These are phyloP conservation scores for Dynastes grantii DNA, from an alignment of 2,888 invertebrate genomes.

Conservation along the genomic window DNA sequence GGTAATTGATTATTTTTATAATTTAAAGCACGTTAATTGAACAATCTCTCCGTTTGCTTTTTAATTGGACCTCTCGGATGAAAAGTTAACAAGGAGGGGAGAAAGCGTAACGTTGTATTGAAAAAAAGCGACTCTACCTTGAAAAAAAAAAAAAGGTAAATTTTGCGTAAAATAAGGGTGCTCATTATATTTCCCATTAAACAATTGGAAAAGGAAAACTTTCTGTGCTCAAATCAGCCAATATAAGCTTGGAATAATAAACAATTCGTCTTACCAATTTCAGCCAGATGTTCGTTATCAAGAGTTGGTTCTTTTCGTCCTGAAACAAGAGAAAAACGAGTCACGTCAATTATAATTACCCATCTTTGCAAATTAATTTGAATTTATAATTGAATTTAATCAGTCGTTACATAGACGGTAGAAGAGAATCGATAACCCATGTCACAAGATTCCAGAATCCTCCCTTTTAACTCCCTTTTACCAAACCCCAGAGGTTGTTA, in stretches of 20 bases:
- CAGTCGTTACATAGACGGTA: neutral
- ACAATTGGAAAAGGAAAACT: neutral
- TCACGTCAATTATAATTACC: constrained; percentile 4
- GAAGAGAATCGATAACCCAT: constrained; percentile 7
- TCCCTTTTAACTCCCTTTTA: neutral
- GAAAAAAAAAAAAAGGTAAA: no score
- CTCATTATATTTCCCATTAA: no score
- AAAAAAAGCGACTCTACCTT: no score
- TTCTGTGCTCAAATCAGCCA: neutral
- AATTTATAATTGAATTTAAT: constrained; percentile 28
- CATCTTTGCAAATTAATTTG: constrained; percentile 25
- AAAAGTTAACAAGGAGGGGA: no score
- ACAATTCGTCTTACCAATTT: constrained; percentile 84
- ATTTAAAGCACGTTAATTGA: no score
- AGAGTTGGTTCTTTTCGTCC: constrained; percentile 98
- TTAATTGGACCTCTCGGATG: no score
- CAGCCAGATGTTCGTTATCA: constrained; percentile 97
- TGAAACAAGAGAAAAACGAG: constrained; percentile 71
- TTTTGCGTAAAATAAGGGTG: no score
- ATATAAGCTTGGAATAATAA: neutral
- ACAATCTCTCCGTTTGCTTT: no score
- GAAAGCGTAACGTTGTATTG: no score
- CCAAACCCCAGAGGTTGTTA: constrained; percentile 4
- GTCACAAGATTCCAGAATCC: neutral
- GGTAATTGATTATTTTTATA: no score